Evolutionary conservation across 2,113 vertebrate species (phyloP), one percentile per base, ranked within the genome.

Genomic region (Triplophysa rosa): DNA sequence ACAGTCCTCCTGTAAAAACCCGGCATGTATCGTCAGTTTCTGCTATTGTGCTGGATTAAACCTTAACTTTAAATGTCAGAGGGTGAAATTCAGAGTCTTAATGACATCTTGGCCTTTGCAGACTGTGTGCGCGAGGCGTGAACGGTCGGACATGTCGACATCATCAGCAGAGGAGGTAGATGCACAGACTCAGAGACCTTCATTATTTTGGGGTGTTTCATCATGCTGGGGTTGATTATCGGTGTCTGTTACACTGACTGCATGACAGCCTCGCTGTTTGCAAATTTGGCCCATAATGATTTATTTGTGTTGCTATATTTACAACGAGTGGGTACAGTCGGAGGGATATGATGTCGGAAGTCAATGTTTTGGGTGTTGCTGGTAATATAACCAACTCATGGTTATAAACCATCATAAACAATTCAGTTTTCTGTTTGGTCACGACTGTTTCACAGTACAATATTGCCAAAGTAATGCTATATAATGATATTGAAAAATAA

Each of bases 201-300:
- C 75, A 78, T 82, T 82, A 78, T 82, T 82, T 66, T 47, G 52
- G n/a, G 67, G 40, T 33, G 69, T 82, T 82, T 78, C 75, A 52
- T 73, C 54, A 67, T 59, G 56, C 65, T 82, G 52, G 16, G 45
- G 54, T 54, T 59, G 54, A 52, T 37, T 29, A 49, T 69, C 37
- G 33, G 23, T 77, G 67, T 71, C 74, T 54, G 7, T 62, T 77
- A 40, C 21, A 47, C 65, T 54, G 21, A 45, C 33, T 26, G 54
- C 42, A 63, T 79, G 26, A 47, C 23, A 29, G 26, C 42, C 37
- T 42, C 24, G 19, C 26, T 64, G 58, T 70, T 54, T 73, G 23
- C 78, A 80, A 47, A 72, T 80, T 78, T 54, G 16, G 17, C 47
- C 33, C 4, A 4, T 76, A 76, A 65, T 76, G 42, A 76, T 33